These are phyloP conservation scores for Pseudois nayaur DNA, from an alignment of 2,113 vertebrate species.

Conservation along the genomic window DNA sequence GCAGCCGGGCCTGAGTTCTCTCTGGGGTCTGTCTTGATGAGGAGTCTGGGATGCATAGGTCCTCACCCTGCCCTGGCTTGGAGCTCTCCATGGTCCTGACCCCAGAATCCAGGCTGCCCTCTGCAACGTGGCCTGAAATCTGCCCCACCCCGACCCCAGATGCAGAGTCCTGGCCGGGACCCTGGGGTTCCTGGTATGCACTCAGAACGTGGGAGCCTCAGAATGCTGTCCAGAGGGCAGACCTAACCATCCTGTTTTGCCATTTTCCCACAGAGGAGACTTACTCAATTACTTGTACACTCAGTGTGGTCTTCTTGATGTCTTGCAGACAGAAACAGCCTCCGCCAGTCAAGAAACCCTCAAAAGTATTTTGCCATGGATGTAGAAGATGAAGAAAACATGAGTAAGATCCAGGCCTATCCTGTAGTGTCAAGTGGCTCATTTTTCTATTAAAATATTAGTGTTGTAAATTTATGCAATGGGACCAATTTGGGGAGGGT, in stretches of 20 bases:
- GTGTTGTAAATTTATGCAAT: neutral
- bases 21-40: neutral
- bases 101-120: neutral
- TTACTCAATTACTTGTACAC: rapidly evolving
- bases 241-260: neutral
- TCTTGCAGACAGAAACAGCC: constrained; percentile 86
- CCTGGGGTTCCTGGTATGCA: rapidly evolving
- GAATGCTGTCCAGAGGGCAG: rapidly evolving
- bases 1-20: rapidly evolving
- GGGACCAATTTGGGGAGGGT: neutral
- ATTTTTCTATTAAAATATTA: neutral
- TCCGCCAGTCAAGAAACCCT: constrained; percentile 82
- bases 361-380: constrained; percentile 89
- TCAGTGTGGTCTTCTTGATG: constrained; percentile 25
- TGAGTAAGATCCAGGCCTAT: constrained; percentile 91
- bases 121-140: neutral
- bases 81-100: neutral
- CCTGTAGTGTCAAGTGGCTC: neutral
- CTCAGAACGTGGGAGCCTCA: too few species aligned
- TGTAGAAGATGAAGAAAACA: constrained; percentile 95
- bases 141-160: neutral
- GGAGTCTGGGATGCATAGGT: rapidly evolving
- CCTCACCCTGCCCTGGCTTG: neutral
- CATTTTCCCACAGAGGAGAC: neutral
- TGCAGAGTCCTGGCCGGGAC: neutral